Evolutionary conservation across 1,140 invertebrate genomes (phyloP).

Genomic region (Conus betulinus): DNA sequence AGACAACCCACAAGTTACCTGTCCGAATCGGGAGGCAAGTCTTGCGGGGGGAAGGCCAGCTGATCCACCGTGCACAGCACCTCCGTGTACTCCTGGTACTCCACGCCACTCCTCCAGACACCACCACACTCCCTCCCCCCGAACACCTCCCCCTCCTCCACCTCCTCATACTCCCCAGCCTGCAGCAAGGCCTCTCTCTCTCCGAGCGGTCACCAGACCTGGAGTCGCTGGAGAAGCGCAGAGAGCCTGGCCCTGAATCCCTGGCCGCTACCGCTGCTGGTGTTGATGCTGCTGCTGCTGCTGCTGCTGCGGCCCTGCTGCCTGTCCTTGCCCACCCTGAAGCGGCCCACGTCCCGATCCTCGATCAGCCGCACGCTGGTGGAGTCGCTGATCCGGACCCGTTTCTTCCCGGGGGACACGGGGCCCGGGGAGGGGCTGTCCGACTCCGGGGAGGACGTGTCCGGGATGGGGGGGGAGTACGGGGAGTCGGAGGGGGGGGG

Average conservation of each 20-base stretch:
- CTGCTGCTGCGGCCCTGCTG: neutral
- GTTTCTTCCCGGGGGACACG: conserved; percentile 28
- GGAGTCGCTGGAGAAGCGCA: too few relatives aligned
- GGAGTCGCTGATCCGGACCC: conserved; percentile 33
- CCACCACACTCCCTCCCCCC: neutral
- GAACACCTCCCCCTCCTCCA: neutral
- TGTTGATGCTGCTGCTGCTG: neutral
- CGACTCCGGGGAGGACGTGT: neutral
- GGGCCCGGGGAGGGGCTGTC: neutral
- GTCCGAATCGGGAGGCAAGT: neutral
- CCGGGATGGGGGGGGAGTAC: too few relatives aligned
- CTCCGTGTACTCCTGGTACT: conserved; percentile 21
- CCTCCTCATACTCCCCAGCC: neutral
- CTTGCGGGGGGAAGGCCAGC: neutral
- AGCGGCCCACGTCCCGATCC: neutral
- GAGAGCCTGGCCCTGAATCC: neutral
- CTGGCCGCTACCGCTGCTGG: neutral
- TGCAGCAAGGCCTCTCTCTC: too few relatives aligned
- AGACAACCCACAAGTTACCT: neutral
- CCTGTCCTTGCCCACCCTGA: too few relatives aligned
- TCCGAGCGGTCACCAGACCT: too few relatives aligned
- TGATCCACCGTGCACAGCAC: conserved; percentile 4
- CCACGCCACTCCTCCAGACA: neutral
- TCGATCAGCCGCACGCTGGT: conserved; percentile 20
- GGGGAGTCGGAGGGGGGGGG: too few relatives aligned